Percentiles rank a stretch among this genome's conserved stretches.
Evolutionary conservation across 2,797 vertebrate genomes (phyloP).

Genomic region (Diplodus sargus): DNA sequence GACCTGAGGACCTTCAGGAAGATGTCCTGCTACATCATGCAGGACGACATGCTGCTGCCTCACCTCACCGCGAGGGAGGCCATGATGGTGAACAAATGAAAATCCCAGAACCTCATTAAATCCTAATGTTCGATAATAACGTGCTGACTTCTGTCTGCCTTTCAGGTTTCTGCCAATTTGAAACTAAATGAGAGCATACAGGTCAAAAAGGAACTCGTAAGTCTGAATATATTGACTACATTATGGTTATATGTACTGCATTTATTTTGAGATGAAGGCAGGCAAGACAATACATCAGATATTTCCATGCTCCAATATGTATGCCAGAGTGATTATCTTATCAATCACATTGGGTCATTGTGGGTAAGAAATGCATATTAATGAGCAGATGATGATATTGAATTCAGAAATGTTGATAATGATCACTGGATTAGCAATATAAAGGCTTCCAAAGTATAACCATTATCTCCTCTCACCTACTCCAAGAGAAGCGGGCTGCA

Average conservation of each 20-base stretch:
- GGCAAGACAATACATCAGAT: background rate
- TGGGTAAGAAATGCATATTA: background rate
- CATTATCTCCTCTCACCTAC: background rate
- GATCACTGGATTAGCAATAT: background rate
- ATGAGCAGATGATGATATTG: background rate
- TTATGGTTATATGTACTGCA: background rate
- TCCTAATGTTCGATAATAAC: background rate
- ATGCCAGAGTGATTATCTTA: background rate
- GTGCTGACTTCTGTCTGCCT: constrained; percentile 26
- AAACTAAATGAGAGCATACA: constrained; percentile 96
- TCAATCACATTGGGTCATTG: background rate
- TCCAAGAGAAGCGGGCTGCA: background rate
- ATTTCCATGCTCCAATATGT: background rate
- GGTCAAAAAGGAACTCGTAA: constrained; percentile 97
- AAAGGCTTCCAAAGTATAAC: background rate
- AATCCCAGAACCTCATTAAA: background rate
- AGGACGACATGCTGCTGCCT: constrained; percentile 97
- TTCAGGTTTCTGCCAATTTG: constrained; percentile 95
- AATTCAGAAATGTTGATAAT: background rate
- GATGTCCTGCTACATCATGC: constrained; percentile 99
- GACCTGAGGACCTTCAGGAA: constrained; percentile 97
- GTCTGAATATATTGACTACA: constrained; percentile 51
- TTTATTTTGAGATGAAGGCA: background rate
- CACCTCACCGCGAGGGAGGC: constrained; percentile 94
- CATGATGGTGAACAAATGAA: constrained; percentile 90